Percentiles rank a stretch among this genome's conserved stretches.
phyloP scores from a whole-genome alignment of 1,140 invertebrate species.

The Neodiprion lecontei region DNA sequence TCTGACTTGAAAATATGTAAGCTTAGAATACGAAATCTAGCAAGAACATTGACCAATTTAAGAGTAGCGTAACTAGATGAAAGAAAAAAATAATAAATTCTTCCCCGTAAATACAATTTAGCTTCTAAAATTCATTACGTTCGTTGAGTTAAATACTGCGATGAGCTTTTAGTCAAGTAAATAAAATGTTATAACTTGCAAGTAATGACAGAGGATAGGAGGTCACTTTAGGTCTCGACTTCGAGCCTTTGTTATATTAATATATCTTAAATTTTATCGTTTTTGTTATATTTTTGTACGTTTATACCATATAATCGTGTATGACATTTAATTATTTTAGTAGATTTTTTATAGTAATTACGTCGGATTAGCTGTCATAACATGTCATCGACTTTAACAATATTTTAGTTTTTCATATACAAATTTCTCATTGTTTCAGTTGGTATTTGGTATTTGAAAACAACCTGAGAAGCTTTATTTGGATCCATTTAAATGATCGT shows the following conservation, averaged over 20 bases:
- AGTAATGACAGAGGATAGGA: not conserved
- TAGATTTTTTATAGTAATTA: not conserved
- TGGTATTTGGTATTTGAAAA: too few relatives aligned
- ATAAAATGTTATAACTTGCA: not conserved
- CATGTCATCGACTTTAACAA: not conserved
- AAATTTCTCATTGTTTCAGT: too few relatives aligned
- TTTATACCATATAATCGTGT: constrained; percentile 44
- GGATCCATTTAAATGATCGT: too few relatives aligned
- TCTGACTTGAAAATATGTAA: not conserved
- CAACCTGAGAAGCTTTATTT: too few relatives aligned
- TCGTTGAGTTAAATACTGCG: not conserved
- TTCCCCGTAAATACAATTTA: too few relatives aligned
- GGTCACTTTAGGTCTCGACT: not conserved
- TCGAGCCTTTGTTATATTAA: not conserved
- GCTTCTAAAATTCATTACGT: too few relatives aligned
- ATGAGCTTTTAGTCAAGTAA: not conserved
- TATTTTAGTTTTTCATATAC: too few relatives aligned
- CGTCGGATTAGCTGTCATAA: not conserved
- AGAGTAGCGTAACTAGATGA: not conserved
- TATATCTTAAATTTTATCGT: constrained; percentile 23
- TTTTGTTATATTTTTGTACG: constrained; percentile 55
- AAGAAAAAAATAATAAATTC: too few relatives aligned
- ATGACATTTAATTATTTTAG: constrained; percentile 34
- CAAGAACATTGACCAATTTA: constrained; percentile 2
- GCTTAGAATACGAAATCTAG: not conserved